Base-by-base conservation (phyloP, 2,888 invertebrate species). In the Alitta virens region DNA sequence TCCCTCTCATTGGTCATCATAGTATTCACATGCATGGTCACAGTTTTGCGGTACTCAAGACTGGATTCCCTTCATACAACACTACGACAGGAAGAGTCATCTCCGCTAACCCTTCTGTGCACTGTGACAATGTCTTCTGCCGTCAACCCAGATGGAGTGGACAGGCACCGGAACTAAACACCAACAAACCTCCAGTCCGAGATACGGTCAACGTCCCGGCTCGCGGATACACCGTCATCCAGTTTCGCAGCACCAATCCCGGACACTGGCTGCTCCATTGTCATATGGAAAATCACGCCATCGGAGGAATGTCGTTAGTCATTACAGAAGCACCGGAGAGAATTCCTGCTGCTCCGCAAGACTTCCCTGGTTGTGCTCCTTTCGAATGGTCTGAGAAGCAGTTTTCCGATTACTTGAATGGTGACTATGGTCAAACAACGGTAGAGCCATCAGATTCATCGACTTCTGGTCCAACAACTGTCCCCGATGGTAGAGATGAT, bases 21-120 rank as follows among this genome's bases (percentile, higher is more conserved):
- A 74, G 76, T 0, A 74, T 75, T 68, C 77, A 79, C 66, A 58
- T 79, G n/a, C 79, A 79, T 62, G 79, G 79, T 0, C 73, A 78
- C 60, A 66, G 66, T 53, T 77, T 76, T 64, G 68, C 75, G 59
- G 76, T 79, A 1, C 53, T 78, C 0, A 75, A 69, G 1, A 72
- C 75, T 71, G 74, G 72, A 56, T 60, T 43, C 53, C 54, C 62
- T n/a, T 25, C 42, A 1, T 52, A 56, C 42, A 56, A 65, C 50
- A 53, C 42, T 21, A 57, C 65, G 1, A 65, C 65, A 5, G 71
- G 66, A 1, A 18, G 33, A 33, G 49, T 60, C 1, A 46, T 64
- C 2, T 49, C 33, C 23, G 56, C 56, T 21, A 67, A 66, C 24
- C 16, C 26, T 18, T 67, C 69, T 56, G 62, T 71, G 26, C 42